Evolutionary conservation across 2,797 vertebrate species (phyloP).

Genomic region (Sebastiscus albofasciatus): DNA sequence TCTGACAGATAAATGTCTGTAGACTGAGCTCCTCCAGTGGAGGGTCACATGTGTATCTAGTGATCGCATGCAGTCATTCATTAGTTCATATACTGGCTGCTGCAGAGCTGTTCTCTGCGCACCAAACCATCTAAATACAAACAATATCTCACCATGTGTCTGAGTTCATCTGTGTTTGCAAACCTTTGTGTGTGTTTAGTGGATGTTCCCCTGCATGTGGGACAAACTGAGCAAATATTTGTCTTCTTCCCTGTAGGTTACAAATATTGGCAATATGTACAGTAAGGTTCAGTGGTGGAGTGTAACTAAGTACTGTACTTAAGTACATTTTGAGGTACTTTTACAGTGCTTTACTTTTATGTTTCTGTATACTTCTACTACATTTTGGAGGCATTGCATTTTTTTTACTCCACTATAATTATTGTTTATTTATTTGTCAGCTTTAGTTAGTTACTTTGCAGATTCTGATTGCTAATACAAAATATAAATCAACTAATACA

Average conservation of each 20-base stretch:
- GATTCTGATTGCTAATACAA: neutral
- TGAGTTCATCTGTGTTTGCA: neutral
- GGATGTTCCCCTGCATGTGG: neutral
- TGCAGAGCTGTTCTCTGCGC: neutral
- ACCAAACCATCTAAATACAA: neutral
- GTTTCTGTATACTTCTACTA: neutral
- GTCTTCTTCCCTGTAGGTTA: neutral
- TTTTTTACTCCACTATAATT: neutral
- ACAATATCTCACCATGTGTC: neutral
- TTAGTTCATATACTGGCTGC: conserved; percentile 15
- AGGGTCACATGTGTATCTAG: conserved; percentile 57
- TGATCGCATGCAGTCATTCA: conserved; percentile 55
- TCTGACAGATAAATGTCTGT: neutral
- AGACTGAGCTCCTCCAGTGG: neutral
- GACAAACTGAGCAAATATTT: neutral
- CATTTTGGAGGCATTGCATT: neutral
- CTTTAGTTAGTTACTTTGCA: neutral
- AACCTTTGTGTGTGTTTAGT: neutral
- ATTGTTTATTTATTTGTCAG: neutral
- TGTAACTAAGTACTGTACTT: neutral
- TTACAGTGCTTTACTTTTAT: too few relatives aligned
- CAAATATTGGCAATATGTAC: neutral
- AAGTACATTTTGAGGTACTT: neutral
- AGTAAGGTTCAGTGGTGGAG: neutral
- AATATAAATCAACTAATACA: neutral